Percentiles rank a stretch among this genome's conserved stretches.
These are phyloP conservation scores for Nycticebus coucang DNA, from an alignment of 2,113 vertebrate genomes.

Conservation along the genomic window DNA sequence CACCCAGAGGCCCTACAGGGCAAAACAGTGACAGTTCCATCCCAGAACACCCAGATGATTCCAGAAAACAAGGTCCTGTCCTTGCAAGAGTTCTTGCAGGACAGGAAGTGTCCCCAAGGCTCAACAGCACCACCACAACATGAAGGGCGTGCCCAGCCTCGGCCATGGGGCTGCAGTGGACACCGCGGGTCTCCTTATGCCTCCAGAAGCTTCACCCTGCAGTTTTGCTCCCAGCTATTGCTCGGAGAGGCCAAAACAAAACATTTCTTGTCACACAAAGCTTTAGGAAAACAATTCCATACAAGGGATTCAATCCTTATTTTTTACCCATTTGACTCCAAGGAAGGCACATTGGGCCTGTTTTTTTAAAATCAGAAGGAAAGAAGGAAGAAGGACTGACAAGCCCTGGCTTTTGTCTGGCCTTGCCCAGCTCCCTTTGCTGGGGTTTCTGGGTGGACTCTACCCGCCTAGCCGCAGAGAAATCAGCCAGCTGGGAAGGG, in stretches of 20 bases:
- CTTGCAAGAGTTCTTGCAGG: background rate
- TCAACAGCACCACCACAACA: background rate
- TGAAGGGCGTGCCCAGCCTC: accelerated
- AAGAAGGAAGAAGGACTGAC: background rate
- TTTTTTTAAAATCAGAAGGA: background rate
- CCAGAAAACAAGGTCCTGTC: background rate
- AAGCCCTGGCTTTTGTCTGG: background rate
- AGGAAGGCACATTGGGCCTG: background rate
- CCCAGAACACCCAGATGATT: background rate
- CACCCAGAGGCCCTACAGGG: background rate
- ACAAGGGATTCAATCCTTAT: background rate
- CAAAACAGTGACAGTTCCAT: background rate
- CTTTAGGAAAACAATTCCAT: background rate
- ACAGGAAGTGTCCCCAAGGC: background rate
- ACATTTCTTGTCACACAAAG: background rate
- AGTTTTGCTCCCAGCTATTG: background rate
- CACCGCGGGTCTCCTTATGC: accelerated
- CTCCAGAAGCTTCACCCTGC: background rate
- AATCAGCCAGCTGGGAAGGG: background rate
- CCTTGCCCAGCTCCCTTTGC: background rate
- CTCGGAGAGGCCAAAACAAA: background rate
- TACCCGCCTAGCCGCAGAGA: background rate
- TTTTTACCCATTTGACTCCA: background rate
- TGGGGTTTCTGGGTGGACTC: background rate
- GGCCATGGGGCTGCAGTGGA: accelerated